Evolutionary conservation across 2,113 vertebrate genomes (phyloP), one percentile per base, ranked within the genome.

Genomic region (Uropsilus gracilis): DNA sequence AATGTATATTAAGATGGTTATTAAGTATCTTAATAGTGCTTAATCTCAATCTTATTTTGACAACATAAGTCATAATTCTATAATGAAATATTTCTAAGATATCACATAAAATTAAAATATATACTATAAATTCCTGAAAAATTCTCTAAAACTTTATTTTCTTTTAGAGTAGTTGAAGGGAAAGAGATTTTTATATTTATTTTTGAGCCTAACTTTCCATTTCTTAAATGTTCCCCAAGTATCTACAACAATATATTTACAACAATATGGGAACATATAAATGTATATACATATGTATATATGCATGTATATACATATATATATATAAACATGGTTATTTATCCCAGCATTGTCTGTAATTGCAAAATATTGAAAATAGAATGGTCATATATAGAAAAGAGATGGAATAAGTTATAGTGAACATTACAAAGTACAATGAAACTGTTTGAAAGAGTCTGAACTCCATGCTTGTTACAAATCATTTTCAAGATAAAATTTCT

Each of bases 401-500:
- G 30, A 4, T 32, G 72, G 14, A 37, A 55, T 91, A 57, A 84
- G 12, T 17, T 72, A 24, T 37, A 32, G 20, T 34, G 37, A 7
- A 61, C 0, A 22, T 22, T 66, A 77, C 8, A n/a, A 89, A 61
- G 8, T 28, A n/a, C 5, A 95, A 42, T 50, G 59, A 9, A 9
- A 85, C 3, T 89, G 0, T 37, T 89, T 61, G 63, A 80, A 72
- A 84, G 6, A 69, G 53, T 55, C 20, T 55, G 53, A 55, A 55
- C 53, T 55, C 20, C 22, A 61, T 30, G 10, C 48, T 26, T 71
- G 0, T 68, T 4, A 55, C 18, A 55, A 30, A 17, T 26, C 28
- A 61, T 78, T 92, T 87, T 84, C 37, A 95, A 69, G 20, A 44
- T 73, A 59, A 18, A 10, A 83, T 34, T 68, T 92, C 26, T 55